Evolutionary conservation across 2,113 vertebrate species (phyloP).

Genomic region (Lophius piscatorius): DNA sequence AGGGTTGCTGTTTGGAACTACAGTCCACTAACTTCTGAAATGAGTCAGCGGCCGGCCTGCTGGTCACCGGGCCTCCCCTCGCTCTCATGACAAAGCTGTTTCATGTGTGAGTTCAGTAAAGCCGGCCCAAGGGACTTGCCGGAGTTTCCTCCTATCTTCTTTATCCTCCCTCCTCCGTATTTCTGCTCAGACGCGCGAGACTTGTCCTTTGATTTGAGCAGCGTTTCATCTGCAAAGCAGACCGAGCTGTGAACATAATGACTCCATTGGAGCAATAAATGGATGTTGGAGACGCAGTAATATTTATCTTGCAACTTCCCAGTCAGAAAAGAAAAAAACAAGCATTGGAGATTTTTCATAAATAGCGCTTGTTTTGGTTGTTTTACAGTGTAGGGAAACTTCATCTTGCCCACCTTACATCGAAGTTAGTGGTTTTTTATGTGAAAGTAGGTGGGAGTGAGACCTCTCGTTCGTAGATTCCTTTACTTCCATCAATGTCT

Average conservation of each 20-base stretch:
- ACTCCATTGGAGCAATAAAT: constrained; percentile 42
- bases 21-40: constrained; percentile 66
- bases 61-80: not conserved
- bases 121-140: constrained; percentile 40
- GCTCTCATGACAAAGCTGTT: constrained; percentile 54
- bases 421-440: no score
- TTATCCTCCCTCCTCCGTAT: constrained; percentile 25
- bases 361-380: no score
- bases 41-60: constrained; percentile 66
- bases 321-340: constrained; percentile 7
- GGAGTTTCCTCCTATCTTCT: constrained; percentile 55
- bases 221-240: constrained; percentile 59
- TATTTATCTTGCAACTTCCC: constrained; percentile 33
- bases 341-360: not conserved
- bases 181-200: constrained; percentile 35
- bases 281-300: constrained; percentile 47
- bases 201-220: constrained; percentile 56
- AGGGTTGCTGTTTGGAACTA: constrained; percentile 69
- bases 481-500: no score
- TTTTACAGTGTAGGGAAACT: no score
- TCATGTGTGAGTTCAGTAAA: constrained; percentile 58
- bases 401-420: no score
- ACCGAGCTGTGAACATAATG: constrained; percentile 46
- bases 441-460: no score
- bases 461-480: no score